Conservation (phyloP, 64 coral and sea anemone genomes). For the Montipora efflorescens region DNA sequence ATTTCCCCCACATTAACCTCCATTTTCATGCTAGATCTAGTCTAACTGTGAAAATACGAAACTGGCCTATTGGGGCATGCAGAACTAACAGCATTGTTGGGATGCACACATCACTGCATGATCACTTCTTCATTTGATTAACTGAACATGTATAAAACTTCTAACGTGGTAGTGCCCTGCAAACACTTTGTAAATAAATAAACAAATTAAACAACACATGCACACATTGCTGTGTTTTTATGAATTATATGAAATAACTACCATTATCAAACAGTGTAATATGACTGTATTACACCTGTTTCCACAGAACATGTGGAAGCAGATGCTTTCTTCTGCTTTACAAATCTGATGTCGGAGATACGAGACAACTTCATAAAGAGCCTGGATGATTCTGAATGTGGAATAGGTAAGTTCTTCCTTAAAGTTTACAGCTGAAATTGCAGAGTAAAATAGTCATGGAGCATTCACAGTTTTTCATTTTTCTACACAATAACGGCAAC, state of each 20-base stretch:
- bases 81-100: no score
- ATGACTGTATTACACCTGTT: neutral
- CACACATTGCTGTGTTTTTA: no score
- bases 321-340: slow-evolving; percentile 98
- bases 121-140: neutral
- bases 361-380: slow-evolving; percentile 97
- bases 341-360: slow-evolving; percentile 96
- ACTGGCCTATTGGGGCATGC: no score
- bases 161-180: neutral
- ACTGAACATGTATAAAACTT: no score
- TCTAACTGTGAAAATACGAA: no score
- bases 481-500: no score
- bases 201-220: neutral
- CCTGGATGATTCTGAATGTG: slow-evolving; percentile 93
- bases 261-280: no score
- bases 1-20: no score
- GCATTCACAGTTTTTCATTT: no score
- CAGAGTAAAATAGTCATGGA: neutral
- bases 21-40: no score
- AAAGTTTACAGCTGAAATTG: neutral
- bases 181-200: neutral
- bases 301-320: slow-evolving; percentile 93
- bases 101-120: no score
- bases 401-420: slow-evolving; percentile 80
- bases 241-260: neutral